These are phyloP conservation scores for Triplophysa rosa DNA, from an alignment of 2,113 vertebrate species.

Conservation along the genomic window DNA sequence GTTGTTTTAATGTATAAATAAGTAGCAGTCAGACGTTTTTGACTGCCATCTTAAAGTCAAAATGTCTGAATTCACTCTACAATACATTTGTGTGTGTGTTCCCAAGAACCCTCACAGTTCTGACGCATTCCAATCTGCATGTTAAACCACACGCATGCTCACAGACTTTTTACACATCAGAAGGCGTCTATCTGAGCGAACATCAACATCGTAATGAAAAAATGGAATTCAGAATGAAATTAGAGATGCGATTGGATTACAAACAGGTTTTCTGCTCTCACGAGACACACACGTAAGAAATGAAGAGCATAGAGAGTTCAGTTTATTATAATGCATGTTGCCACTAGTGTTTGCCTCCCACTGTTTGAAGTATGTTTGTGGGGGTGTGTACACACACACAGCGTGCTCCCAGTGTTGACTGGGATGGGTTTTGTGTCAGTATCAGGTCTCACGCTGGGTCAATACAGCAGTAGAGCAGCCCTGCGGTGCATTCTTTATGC, in stretches of 20 bases:
- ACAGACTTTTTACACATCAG: slow-evolving; percentile 6
- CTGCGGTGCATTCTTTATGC: not conserved
- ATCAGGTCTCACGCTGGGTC: slow-evolving; percentile 33
- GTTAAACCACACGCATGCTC: not conserved
- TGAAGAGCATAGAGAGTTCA: slow-evolving; percentile 13
- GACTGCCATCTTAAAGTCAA: too few species aligned
- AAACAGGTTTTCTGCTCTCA: slow-evolving; percentile 12
- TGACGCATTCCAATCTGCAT: not conserved
- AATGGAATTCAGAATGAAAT: not conserved
- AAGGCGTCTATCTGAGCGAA: not conserved
- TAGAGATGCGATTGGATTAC: slow-evolving; percentile 24
- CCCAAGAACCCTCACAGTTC: not conserved
- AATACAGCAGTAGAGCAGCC: slow-evolving; percentile 24
- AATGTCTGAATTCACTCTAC: too few species aligned
- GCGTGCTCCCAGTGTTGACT: slow-evolving; percentile 26
- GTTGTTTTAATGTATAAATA: too few species aligned
- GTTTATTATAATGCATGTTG: slow-evolving; percentile 12
- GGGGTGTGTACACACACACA: not conserved
- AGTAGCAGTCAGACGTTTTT: too few species aligned
- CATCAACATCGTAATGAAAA: slow-evolving; percentile 5
- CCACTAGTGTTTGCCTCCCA: not conserved
- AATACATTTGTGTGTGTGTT: not conserved
- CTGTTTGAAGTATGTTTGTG: slow-evolving; percentile 15
- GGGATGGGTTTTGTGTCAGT: slow-evolving; percentile 30
- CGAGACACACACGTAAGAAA: slow-evolving; percentile 6